These are phyloP conservation scores for Trichomalopsis sarcophagae DNA, from an alignment of 1,140 invertebrate genomes.

Conservation along the genomic window DNA sequence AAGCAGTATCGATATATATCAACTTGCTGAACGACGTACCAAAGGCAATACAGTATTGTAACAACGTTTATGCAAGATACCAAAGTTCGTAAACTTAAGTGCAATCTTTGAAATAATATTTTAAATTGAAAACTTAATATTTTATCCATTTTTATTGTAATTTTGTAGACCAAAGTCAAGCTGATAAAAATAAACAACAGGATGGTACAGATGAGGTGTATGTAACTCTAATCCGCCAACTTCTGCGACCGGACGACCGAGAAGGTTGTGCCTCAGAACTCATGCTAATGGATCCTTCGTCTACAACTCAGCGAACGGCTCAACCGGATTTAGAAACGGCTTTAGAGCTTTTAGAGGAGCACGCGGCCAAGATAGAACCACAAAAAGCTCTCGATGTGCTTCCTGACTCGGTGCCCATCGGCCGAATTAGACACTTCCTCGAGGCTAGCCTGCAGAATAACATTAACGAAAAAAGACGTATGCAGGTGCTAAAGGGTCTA, in stretches of 20 bases:
- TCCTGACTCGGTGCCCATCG: slow-evolving; percentile 84
- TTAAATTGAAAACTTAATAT: background rate
- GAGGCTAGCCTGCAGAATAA: slow-evolving; percentile 85
- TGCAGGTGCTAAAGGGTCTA: slow-evolving; percentile 87
- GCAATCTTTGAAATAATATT: background rate
- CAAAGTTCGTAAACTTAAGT: slow-evolving; percentile 61
- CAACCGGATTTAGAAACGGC: slow-evolving; percentile 86
- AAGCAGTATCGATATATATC: slow-evolving; percentile 94
- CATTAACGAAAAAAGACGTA: slow-evolving; percentile 81
- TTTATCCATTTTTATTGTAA: slow-evolving; percentile 26
- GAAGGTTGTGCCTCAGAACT: background rate
- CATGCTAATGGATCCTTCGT: slow-evolving; percentile 41
- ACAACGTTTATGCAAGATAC: slow-evolving; percentile 77
- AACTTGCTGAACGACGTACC: slow-evolving; percentile 86
- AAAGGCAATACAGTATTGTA: slow-evolving; percentile 90
- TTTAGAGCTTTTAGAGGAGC: slow-evolving; percentile 85
- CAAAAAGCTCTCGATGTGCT: slow-evolving; percentile 83
- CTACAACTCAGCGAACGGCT: slow-evolving; percentile 72
- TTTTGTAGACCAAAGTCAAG: slow-evolving; percentile 60
- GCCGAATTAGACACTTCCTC: slow-evolving; percentile 85
- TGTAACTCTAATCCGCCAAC: slow-evolving; percentile 79
- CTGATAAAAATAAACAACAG: slow-evolving; percentile 67
- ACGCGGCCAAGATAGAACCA: slow-evolving; percentile 89
- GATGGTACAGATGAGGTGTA: slow-evolving; percentile 80
- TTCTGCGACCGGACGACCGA: slow-evolving; percentile 77